phyloP scores from a whole-genome alignment of 2,797 vertebrate genomes.

The Eidolon dupreanum region DNA sequence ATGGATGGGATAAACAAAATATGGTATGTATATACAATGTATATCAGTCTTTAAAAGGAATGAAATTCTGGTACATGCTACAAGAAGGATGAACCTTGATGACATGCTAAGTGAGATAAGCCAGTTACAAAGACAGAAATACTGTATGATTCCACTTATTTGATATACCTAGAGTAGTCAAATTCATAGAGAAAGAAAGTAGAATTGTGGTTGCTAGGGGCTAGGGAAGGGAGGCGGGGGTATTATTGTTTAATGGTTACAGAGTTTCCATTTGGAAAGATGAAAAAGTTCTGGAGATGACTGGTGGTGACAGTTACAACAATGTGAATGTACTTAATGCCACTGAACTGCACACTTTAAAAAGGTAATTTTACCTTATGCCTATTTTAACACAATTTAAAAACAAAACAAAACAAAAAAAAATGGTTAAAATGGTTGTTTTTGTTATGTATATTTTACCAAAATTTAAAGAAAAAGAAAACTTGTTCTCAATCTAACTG shows the following conservation, averaged over 20 bases:
- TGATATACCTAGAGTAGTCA: neutral
- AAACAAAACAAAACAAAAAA: neutral
- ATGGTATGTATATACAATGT: neutral
- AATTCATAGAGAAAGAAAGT: neutral
- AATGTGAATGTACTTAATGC: neutral
- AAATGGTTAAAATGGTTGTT: conserved; percentile 1
- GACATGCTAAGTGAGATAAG: conserved; percentile 36
- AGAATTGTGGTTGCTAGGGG: neutral
- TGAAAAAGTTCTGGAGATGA: conserved; percentile 8
- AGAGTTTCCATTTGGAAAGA: conserved; percentile 3
- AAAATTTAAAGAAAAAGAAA: neutral
- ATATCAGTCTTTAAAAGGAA: conserved; percentile 33
- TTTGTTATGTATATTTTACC: neutral
- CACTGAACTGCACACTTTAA: conserved; percentile 29
- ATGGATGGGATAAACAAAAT: conserved; percentile 16
- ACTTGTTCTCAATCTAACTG: neutral
- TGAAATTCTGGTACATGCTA: conserved; percentile 13
- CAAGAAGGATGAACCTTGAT: conserved; percentile 10
- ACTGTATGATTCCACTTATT: conserved; percentile 32
- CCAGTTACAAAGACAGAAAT: conserved; percentile 2
- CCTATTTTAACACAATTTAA: neutral
- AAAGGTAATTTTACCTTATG: neutral
- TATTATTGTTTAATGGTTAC: neutral
- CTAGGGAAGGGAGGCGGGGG: neutral
- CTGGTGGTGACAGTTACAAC: neutral